Evolutionary conservation across 64 coral and sea anemone species (phyloP).

Genomic region (Anthopleura sola): DNA sequence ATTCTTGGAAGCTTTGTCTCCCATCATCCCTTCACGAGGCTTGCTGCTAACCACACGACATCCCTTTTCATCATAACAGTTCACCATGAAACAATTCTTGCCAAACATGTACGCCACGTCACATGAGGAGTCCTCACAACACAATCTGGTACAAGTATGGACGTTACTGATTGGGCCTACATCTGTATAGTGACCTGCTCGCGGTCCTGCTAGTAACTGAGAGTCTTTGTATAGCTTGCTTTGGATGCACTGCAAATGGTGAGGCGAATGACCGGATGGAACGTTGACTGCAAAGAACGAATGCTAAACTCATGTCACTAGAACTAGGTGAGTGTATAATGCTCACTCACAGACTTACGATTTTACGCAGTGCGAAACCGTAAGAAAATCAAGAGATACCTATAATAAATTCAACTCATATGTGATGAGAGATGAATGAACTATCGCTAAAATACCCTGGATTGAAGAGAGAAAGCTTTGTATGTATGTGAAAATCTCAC

Average conservation of each 20-base stretch:
- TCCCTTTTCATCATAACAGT: slow-evolving; percentile 78
- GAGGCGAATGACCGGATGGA: slow-evolving; percentile 88
- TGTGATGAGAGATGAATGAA: too few species aligned
- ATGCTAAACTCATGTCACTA: background rate
- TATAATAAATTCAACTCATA: too few species aligned
- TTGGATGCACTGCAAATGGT: slow-evolving; percentile 92
- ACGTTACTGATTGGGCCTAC: slow-evolving; percentile 70
- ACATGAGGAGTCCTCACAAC: slow-evolving; percentile 91
- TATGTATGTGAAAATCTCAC: too few species aligned
- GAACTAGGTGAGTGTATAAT: too few species aligned
- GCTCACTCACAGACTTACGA: too few species aligned
- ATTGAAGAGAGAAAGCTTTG: too few species aligned
- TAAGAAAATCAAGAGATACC: too few species aligned
- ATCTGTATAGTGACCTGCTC: slow-evolving; percentile 86
- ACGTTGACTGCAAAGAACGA: slow-evolving; percentile 61
- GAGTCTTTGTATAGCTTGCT: slow-evolving; percentile 75
- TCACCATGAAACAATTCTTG: slow-evolving; percentile 84
- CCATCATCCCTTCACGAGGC: slow-evolving; percentile 3
- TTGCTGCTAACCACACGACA: slow-evolving; percentile 47
- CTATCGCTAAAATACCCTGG: too few species aligned
- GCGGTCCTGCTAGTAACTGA: slow-evolving; percentile 54
- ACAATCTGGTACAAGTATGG: slow-evolving; percentile 87
- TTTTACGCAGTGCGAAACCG: too few species aligned
- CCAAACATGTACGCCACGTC: slow-evolving; percentile 95
- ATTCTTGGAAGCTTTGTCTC: slow-evolving; percentile 7